phyloP scores from a whole-genome alignment of 2,113 vertebrate species.

The Tricholaema leucomelas region DNA sequence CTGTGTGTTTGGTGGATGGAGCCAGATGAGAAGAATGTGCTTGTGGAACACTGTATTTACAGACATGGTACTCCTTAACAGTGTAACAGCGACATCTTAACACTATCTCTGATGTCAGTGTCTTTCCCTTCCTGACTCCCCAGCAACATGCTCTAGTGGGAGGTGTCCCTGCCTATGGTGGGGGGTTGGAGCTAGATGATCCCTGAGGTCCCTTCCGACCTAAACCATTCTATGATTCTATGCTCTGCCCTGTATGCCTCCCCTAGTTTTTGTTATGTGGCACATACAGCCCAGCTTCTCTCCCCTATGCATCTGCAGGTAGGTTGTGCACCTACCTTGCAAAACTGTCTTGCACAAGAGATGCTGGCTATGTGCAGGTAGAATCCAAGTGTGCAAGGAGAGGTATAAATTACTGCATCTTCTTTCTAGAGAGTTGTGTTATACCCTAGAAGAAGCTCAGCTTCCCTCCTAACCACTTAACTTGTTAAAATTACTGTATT shows the following conservation, averaged over 20 bases:
- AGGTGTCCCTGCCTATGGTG: no score
- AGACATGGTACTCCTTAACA: neutral
- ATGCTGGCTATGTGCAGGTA: neutral
- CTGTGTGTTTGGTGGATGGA: neutral
- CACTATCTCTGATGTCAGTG: no score
- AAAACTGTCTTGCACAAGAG: neutral
- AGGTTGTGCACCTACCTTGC: neutral
- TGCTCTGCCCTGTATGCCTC: neutral
- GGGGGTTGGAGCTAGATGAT: no score
- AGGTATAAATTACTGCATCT: neutral
- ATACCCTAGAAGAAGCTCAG: neutral
- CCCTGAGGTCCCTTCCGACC: no score
- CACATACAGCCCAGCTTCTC: neutral
- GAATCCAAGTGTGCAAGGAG: neutral
- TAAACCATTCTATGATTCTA: no score
- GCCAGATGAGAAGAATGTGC: neutral
- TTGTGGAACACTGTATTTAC: neutral
- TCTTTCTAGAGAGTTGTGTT: neutral
- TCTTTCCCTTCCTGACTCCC: fast-evolving
- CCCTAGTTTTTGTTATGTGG: neutral
- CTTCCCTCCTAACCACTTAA: neutral
- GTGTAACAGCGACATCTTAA: fast-evolving
- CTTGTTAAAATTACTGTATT: neutral
- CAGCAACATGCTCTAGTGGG: no score
- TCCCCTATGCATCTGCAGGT: fast-evolving